Evolutionary conservation across 2,797 vertebrate genomes (phyloP).

Genomic region (Gobionotothen gibberifrons): DNA sequence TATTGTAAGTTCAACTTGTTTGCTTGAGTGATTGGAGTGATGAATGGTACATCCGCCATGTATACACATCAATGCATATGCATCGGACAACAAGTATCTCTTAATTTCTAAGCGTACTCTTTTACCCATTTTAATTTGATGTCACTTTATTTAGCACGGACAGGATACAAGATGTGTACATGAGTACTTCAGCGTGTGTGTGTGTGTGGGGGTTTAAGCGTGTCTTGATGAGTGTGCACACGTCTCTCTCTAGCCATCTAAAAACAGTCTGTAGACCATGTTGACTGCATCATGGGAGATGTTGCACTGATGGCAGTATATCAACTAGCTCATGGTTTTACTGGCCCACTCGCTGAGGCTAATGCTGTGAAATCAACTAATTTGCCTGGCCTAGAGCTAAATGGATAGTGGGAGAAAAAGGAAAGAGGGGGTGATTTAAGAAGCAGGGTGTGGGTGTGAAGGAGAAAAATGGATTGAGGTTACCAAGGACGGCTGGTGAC

Average conservation of each 20-base stretch:
- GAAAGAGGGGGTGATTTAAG: background rate
- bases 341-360: slow-evolving; percentile 8
- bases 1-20: background rate
- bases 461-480: slow-evolving; percentile 17
- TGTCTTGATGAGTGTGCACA: slow-evolving; percentile 6
- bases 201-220: slow-evolving; percentile 13
- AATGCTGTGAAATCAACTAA: slow-evolving; percentile 2
- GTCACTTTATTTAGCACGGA: background rate
- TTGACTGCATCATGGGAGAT: slow-evolving; percentile 20
- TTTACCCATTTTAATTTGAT: background rate
- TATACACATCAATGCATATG: slow-evolving; percentile 1
- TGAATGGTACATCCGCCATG: background rate
- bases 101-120: slow-evolving; percentile 2
- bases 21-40: background rate
- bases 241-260: slow-evolving; percentile 23
- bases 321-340: slow-evolving; percentile 17
- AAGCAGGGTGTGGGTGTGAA: slow-evolving; percentile 11
- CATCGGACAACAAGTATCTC: background rate
- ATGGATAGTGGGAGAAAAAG: background rate
- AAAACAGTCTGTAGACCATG: slow-evolving; percentile 10
- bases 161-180: background rate
- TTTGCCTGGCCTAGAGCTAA: slow-evolving; percentile 7
- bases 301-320: slow-evolving; percentile 4
- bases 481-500: slow-evolving; percentile 11
- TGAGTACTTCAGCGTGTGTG: slow-evolving; percentile 7